Conservation (phyloP, 1,140 invertebrate species). For the Heliconius hewitsoni region DNA sequence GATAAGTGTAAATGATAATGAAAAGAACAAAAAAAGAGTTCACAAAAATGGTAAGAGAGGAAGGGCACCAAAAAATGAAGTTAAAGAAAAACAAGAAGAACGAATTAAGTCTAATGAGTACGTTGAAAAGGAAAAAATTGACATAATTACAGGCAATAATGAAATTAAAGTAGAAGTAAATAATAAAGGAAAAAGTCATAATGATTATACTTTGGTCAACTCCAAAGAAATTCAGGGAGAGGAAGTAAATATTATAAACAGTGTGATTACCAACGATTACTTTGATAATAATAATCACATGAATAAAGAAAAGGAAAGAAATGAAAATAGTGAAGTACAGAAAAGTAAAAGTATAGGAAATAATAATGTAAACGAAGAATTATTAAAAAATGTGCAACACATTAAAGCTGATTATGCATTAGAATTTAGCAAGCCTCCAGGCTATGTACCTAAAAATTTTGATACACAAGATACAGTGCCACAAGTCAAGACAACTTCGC, state of each 20-base stretch:
- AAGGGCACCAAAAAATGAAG: not conserved
- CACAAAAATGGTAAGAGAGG: not conserved
- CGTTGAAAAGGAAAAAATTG: not conserved
- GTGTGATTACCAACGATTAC: not conserved
- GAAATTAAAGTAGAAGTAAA: not conserved
- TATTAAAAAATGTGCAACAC: constrained; percentile 26
- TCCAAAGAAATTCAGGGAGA: not conserved
- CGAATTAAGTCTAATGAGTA: not conserved
- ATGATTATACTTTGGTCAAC: not conserved
- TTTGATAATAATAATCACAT: not conserved
- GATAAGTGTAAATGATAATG: not conserved
- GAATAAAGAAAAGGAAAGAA: not conserved
- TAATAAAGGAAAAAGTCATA: not conserved
- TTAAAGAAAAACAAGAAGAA: not conserved
- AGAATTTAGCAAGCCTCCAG: constrained; percentile 58
- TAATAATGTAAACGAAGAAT: not conserved
- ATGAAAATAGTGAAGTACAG: not conserved
- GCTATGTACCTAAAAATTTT: constrained; percentile 55
- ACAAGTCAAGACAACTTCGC: constrained; percentile 38
- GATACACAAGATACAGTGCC: constrained; percentile 41
- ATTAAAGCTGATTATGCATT: constrained; percentile 55
- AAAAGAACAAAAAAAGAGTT: not conserved
- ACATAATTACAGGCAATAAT: not conserved
- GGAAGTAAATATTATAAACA: not conserved
- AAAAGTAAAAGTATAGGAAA: not conserved